Conservation (phyloP, 2,888 invertebrate species). For the Branchipolynoe longqiensis region DNA sequence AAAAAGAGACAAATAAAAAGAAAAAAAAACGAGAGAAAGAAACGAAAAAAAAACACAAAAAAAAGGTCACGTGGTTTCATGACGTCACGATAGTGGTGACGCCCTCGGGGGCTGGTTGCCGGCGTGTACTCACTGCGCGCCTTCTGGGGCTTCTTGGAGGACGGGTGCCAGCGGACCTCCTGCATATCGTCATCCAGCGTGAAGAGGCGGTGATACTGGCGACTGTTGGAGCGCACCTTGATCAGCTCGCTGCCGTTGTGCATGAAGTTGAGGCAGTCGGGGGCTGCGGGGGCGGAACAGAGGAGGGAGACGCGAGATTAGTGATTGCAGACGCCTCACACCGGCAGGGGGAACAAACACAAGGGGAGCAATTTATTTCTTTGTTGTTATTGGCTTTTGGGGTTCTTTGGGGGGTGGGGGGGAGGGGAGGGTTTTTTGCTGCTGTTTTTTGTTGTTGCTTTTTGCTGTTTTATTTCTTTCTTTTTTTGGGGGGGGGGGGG, state of each 20-base stretch:
- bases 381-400: no score
- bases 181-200: constrained; percentile 84
- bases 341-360: no score
- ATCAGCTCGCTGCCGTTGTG: constrained; percentile 84
- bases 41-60: not conserved
- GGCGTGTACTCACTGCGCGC: constrained; percentile 83
- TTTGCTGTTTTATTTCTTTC: no score
- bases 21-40: no score
- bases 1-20: no score
- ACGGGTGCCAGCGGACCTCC: constrained; percentile 85
- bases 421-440: no score
- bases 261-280: constrained; percentile 85
- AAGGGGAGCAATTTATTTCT: no score
- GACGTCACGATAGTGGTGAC: no score
- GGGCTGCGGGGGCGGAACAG: constrained; percentile 79
- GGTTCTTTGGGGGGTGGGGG: no score
- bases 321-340: no score
- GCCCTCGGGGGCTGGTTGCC: not conserved
- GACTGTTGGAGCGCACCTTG: constrained; percentile 84
- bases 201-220: constrained; percentile 85
- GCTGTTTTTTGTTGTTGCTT: no score
- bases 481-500: no score
- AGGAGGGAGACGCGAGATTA: not conserved
- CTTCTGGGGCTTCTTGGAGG: constrained; percentile 85
- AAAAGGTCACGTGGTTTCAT: not conserved